phyloP scores from a whole-genome alignment of 2,888 invertebrate genomes.

The Xestia xanthographa region DNA sequence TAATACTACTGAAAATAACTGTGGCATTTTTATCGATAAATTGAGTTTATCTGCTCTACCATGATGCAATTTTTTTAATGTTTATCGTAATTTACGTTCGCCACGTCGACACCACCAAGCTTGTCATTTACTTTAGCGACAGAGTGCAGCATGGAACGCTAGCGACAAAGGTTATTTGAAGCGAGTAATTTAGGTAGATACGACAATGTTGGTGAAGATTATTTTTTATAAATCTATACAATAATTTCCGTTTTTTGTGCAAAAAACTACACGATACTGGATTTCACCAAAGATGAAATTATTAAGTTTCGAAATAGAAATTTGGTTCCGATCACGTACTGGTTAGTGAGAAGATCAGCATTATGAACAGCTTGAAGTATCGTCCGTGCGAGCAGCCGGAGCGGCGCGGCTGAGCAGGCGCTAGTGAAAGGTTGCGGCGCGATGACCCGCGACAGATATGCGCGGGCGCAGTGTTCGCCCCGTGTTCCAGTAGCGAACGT shows the following conservation, averaged over 20 bases:
- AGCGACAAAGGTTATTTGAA: conserved; percentile 34
- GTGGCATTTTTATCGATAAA: neutral
- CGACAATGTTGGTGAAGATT: conserved; percentile 28
- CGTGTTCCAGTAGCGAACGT: conserved; percentile 71
- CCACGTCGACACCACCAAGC: conserved; percentile 40
- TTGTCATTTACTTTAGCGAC: conserved; percentile 71
- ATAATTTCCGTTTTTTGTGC: neutral
- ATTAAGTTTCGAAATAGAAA: conserved; percentile 52
- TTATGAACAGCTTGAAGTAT: conserved; percentile 55
- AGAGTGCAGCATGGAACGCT: conserved; percentile 63
- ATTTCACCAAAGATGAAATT: conserved; percentile 19
- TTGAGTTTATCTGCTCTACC: conserved; percentile 4
- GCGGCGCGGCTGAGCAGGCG: conserved; percentile 28
- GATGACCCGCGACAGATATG: conserved; percentile 81
- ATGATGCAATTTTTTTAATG: neutral
- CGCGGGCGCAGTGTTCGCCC: conserved; percentile 64
- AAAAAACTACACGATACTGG: neutral
- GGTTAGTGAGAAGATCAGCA: conserved; percentile 51
- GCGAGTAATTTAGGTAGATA: conserved; percentile 12
- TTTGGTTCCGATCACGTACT: conserved; percentile 59
- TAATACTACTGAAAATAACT: neutral
- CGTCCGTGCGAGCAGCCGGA: conserved; percentile 48
- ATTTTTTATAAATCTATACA: conserved; percentile 1
- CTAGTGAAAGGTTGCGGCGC: conserved; percentile 83
- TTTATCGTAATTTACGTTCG: conserved; percentile 13